Conservation (phyloP, 2,888 invertebrate genomes). For the Pristionchus mayeri region DNA sequence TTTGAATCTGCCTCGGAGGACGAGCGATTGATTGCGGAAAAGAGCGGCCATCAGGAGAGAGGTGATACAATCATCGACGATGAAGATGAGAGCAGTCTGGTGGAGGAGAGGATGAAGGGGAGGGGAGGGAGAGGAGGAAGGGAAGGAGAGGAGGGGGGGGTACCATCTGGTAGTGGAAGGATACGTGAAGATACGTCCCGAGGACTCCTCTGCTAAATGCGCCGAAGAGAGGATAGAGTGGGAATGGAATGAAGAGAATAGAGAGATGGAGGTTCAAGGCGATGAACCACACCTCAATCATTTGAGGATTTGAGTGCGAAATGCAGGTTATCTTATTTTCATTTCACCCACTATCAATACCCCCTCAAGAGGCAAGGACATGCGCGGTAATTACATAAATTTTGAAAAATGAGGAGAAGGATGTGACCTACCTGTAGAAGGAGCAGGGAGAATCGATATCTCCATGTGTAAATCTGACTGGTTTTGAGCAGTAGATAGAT, state of each 20-base stretch:
- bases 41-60: conserved; percentile 39
- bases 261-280: conserved; percentile 21
- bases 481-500: conserved; percentile 26
- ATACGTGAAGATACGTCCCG: not conserved
- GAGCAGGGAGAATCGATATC: conserved; percentile 30
- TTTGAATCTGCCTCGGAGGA: not conserved
- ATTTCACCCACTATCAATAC: not conserved
- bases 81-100: conserved; percentile 26
- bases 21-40: conserved; percentile 43
- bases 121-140: not conserved
- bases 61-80: conserved; percentile 36
- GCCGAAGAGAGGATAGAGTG: conserved; percentile 42
- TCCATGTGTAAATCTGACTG: not conserved
- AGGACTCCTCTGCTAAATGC: conserved; percentile 15
- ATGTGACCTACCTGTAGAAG: not conserved
- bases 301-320: too few species aligned
- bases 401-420: not conserved
- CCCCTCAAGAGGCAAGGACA: too few species aligned
- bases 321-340: too few species aligned
- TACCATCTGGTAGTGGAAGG: conserved; percentile 46
- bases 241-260: not conserved
- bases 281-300: conserved; percentile 35
- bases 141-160: not conserved
- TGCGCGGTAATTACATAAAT: too few species aligned
- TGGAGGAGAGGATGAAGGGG: not conserved